Percentiles rank a stretch among this genome's conserved stretches.
Evolutionary conservation across 2,888 invertebrate species (phyloP).

Genomic region (Euplexia lucipara): DNA sequence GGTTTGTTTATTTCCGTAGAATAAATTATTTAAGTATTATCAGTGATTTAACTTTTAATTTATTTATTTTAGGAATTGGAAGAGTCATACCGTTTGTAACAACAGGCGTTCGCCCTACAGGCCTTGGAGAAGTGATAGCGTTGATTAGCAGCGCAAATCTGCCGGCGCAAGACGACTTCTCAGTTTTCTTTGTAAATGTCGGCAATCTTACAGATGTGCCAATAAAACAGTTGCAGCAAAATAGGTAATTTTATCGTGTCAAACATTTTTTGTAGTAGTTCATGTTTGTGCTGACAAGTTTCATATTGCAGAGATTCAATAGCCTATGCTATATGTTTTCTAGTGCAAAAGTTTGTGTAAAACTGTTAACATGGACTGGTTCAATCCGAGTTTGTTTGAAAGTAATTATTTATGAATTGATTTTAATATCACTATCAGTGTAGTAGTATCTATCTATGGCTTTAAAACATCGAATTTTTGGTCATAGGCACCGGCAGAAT

Average conservation of each 20-base stretch:
- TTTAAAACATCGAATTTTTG: too few relatives aligned
- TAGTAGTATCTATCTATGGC: too few relatives aligned
- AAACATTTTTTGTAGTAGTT: neutral
- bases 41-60: too few relatives aligned
- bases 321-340: too few relatives aligned
- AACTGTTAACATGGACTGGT: too few relatives aligned
- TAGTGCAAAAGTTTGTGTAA: too few relatives aligned
- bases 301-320: neutral
- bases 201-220: constrained; percentile 77
- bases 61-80: constrained; percentile 77
- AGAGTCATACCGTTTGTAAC: constrained; percentile 76
- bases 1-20: constrained; percentile 3
- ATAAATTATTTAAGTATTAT: too few relatives aligned
- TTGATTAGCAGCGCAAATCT: constrained; percentile 80
- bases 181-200: constrained; percentile 82
- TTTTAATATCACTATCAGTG: too few relatives aligned
- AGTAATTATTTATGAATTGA: too few relatives aligned
- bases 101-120: constrained; percentile 72
- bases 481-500: too few relatives aligned
- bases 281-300: neutral
- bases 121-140: constrained; percentile 78
- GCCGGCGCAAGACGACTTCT: constrained; percentile 82
- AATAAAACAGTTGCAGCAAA: constrained; percentile 71
- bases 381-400: too few relatives aligned
- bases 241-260: constrained; percentile 67